phyloP scores from a whole-genome alignment of 2,888 invertebrate genomes.

The Idaea biselata region DNA sequence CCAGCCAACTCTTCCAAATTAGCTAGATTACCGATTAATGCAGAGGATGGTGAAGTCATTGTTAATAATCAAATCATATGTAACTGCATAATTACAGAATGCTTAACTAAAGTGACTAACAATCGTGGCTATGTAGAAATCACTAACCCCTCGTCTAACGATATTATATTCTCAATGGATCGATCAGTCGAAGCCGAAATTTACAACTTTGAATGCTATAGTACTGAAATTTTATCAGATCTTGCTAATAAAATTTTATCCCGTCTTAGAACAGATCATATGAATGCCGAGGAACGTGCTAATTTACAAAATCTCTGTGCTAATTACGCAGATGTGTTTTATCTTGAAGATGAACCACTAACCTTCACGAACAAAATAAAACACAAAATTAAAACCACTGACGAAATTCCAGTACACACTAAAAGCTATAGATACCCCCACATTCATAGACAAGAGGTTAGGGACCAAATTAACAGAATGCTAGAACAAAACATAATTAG shows the following conservation, averaged over 20 bases:
- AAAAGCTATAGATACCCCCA: constrained; percentile 19
- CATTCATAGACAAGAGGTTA: constrained; percentile 18
- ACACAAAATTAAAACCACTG: constrained; percentile 13
- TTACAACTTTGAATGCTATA: constrained; percentile 26
- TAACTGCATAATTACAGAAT: constrained; percentile 29
- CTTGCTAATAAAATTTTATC: constrained; percentile 26
- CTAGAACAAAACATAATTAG: too few species aligned
- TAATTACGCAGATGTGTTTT: constrained; percentile 28
- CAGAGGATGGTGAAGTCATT: constrained; percentile 23
- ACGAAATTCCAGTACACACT: constrained; percentile 17
- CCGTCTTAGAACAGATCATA: constrained; percentile 34
- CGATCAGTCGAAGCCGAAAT: constrained; percentile 21
- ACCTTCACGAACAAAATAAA: too few species aligned
- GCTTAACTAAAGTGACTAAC: constrained; percentile 27
- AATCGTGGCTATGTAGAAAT: constrained; percentile 29
- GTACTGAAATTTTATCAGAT: constrained; percentile 6
- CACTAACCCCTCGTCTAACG: constrained; percentile 25
- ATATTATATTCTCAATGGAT: constrained; percentile 30
- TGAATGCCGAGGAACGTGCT: constrained; percentile 33
- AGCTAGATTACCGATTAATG: constrained; percentile 25
- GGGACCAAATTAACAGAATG: constrained; percentile 18
- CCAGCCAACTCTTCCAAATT: constrained; percentile 28
- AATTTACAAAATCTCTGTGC: constrained; percentile 26
- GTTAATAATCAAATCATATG: constrained; percentile 23
- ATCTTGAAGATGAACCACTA: constrained; percentile 21